Percentiles rank a stretch among this genome's conserved stretches.
Evolutionary conservation across 2,888 invertebrate genomes (phyloP).

Genomic region (Cryptus viduatorius): DNA sequence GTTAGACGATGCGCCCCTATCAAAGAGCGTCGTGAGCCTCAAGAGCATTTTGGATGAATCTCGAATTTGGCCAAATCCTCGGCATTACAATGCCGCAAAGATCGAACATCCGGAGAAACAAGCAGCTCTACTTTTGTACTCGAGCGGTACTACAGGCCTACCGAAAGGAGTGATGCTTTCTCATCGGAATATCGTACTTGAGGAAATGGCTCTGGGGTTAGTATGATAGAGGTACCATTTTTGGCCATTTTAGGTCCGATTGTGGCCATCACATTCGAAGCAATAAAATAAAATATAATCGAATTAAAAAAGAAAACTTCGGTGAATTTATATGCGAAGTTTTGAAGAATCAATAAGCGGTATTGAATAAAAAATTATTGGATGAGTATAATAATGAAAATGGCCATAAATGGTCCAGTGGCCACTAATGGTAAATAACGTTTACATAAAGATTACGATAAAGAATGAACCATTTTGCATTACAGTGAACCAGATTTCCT

Average conservation of each 20-base stretch:
- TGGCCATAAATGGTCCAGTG: no score
- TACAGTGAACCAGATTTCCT: slow-evolving; percentile 52
- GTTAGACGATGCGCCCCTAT: slow-evolving; percentile 69
- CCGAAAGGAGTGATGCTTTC: slow-evolving; percentile 92
- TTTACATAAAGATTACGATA: no score
- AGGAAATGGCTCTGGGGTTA: slow-evolving; percentile 30
- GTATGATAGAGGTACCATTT: no score
- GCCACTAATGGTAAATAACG: no score
- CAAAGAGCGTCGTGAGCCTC: slow-evolving; percentile 49
- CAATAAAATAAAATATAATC: no score
- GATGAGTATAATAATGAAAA: no score
- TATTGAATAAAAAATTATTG: no score
- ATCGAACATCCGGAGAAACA: slow-evolving; percentile 75
- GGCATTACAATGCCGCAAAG: slow-evolving; percentile 55
- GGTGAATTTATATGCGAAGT: no score
- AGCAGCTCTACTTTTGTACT: slow-evolving; percentile 84
- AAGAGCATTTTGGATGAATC: slow-evolving; percentile 60
- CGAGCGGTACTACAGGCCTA: slow-evolving; percentile 88
- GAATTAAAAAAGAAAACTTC: no score
- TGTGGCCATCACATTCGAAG: no score
- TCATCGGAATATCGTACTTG: slow-evolving; percentile 87
- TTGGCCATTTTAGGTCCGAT: no score
- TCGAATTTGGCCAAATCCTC: slow-evolving; percentile 49
- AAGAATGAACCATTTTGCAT: neutral
- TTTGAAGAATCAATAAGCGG: no score